Conservation (phyloP, 2,888 invertebrate species). For the Drosophila demipolita region DNA sequence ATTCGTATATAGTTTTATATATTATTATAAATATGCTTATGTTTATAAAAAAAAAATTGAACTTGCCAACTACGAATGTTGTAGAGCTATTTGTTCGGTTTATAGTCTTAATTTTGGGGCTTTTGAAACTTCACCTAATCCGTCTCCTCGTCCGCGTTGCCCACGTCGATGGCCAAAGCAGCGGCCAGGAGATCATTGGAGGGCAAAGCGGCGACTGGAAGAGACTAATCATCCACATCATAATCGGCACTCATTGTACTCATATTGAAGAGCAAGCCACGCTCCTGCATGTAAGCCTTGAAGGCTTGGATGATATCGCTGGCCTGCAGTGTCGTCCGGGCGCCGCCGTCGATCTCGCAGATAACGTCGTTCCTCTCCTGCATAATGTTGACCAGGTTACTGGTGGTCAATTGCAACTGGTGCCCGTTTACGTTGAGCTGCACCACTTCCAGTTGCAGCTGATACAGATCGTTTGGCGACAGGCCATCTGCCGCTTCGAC, state of each 20-base stretch:
- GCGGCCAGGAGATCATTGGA: conserved; percentile 89
- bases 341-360: conserved; percentile 40
- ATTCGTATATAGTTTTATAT: too few relatives aligned
- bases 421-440: conserved; percentile 59
- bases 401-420: conserved; percentile 55
- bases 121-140: background rate
- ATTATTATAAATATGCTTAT: too few relatives aligned
- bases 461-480: conserved; percentile 20
- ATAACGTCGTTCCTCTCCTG: conserved; percentile 58
- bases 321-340: conserved; percentile 39
- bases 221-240: conserved; percentile 20
- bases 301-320: conserved; percentile 79
- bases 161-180: conserved; percentile 87
- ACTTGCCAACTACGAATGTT: background rate
- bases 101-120: background rate
- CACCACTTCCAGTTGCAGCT: conserved; percentile 44
- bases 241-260: conserved; percentile 44
- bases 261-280: conserved; percentile 82
- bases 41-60: background rate
- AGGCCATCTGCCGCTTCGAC: background rate
- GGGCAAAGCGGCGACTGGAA: conserved; percentile 35
- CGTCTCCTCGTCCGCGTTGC: conserved; percentile 2
- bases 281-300: conserved; percentile 65
- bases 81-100: background rate
- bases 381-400: conserved; percentile 56